phyloP scores from a whole-genome alignment of 2,113 vertebrate genomes.

The Thunnus maccoyii region DNA sequence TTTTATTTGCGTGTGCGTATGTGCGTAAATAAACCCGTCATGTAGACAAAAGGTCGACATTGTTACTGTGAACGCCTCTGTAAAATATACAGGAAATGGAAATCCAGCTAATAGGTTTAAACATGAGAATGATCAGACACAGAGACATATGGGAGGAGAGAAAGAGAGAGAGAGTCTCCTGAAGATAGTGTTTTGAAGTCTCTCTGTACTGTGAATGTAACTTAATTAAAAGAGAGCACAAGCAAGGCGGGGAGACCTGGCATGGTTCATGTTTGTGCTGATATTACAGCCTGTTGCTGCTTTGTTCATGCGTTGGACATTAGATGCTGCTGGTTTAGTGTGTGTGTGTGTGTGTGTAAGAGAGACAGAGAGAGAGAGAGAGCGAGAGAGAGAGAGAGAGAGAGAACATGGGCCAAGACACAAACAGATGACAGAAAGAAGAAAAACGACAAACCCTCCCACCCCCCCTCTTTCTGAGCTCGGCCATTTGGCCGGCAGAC shows the following conservation, averaged over 20 bases:
- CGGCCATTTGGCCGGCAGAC: conserved; percentile 80
- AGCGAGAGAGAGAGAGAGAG: conserved; percentile 5
- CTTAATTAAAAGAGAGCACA: conserved; percentile 37
- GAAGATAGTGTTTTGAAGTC: conserved; percentile 9
- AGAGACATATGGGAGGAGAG: neutral
- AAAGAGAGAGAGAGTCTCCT: neutral
- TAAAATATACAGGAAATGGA: conserved; percentile 52
- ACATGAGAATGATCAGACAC: conserved; percentile 2
- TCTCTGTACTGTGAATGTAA: conserved; percentile 20
- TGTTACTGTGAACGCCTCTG: conserved; percentile 18
- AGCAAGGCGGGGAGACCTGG: conserved; percentile 51
- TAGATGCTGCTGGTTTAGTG: conserved; percentile 24
- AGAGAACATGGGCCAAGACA: conserved; percentile 16
- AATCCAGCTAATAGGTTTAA: conserved; percentile 2
- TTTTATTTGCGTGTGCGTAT: conserved; percentile 4
- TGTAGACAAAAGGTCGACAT: conserved; percentile 31
- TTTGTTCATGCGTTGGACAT: conserved; percentile 40
- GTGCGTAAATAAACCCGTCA: conserved; percentile 21
- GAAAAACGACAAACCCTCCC: conserved; percentile 37
- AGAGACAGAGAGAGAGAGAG: conserved; percentile 11
- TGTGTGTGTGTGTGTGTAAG: conserved; percentile 22
- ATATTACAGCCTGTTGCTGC: conserved; percentile 74
- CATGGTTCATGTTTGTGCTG: conserved; percentile 66
- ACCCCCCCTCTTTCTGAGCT: conserved; percentile 60
- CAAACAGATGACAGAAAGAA: conserved; percentile 62